Conservation (phyloP, 2,797 vertebrate species). For the Arctocebus calabarensis region DNA sequence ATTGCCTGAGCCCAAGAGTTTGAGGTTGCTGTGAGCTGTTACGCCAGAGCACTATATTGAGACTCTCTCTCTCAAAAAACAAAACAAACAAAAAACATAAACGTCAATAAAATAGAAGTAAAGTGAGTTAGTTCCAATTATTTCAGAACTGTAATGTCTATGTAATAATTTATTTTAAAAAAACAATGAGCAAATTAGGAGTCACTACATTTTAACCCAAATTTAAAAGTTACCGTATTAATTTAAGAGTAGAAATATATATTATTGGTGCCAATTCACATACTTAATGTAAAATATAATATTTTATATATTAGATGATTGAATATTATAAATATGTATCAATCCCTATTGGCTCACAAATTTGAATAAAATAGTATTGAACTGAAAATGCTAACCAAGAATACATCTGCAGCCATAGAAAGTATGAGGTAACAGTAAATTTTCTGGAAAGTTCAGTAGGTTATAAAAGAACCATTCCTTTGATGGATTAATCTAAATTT, state of each 20-base stretch:
- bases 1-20: too few species aligned
- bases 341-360: conserved; percentile 35
- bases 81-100: background rate
- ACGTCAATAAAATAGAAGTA: conserved; percentile 5
- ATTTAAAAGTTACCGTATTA: conserved; percentile 52
- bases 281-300: conserved; percentile 35
- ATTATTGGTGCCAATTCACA: conserved; percentile 41
- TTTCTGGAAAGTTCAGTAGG: conserved; percentile 57
- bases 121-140: background rate
- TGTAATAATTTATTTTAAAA: conserved; percentile 53
- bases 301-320: conserved; percentile 63
- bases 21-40: too few species aligned
- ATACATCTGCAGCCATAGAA: conserved; percentile 45
- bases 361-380: conserved; percentile 52
- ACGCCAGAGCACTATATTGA: too few species aligned
- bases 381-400: conserved; percentile 42
- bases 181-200: conserved; percentile 13
- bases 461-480: conserved; percentile 54
- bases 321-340: background rate
- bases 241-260: conserved; percentile 57
- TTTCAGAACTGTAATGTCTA: conserved; percentile 49
- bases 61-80: too few species aligned
- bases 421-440: conserved; percentile 2
- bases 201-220: conserved; percentile 40
- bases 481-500: conserved; percentile 70